Conservation (phyloP, 2,113 vertebrate species). For the Carettochelys insculpta region DNA sequence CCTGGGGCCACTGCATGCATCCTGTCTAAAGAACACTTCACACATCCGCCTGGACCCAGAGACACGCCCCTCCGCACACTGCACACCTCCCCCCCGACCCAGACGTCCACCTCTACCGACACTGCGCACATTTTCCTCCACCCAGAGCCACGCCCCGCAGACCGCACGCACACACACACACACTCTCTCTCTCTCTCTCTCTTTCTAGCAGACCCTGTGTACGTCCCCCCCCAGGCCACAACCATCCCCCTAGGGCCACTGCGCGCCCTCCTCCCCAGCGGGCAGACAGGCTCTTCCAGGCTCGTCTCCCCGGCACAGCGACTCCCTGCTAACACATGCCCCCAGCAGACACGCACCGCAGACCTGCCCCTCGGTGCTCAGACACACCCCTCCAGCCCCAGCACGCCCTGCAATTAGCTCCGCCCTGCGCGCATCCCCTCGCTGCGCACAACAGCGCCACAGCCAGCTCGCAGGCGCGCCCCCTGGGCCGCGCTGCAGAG, state of each 20-base stretch:
- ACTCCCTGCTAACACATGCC: too few species aligned
- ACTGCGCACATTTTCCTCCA: not conserved
- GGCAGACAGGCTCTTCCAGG: not conserved
- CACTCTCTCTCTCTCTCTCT: too few species aligned
- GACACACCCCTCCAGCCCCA: too few species aligned
- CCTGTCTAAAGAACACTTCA: not conserved
- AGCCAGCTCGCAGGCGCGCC: not conserved
- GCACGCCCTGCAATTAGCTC: too few species aligned
- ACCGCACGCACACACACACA: not conserved
- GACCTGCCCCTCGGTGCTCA: not conserved
- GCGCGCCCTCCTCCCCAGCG: too few species aligned
- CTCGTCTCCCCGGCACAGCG: too few species aligned
- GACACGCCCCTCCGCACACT: not conserved
- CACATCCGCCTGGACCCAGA: not conserved
- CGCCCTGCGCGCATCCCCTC: too few species aligned
- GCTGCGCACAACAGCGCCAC: not conserved
- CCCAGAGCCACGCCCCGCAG: too few species aligned
- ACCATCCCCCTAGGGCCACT: not conserved
- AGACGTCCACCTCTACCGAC: accelerated
- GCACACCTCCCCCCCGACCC: not conserved
- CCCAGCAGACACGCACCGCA: not conserved
- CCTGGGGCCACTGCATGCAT: too few species aligned
- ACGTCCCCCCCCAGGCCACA: not conserved
- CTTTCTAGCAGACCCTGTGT: not conserved
- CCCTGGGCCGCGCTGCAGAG: too few species aligned